Evolutionary conservation across 2,797 vertebrate genomes (phyloP).

Genomic region (Merluccius polli): DNA sequence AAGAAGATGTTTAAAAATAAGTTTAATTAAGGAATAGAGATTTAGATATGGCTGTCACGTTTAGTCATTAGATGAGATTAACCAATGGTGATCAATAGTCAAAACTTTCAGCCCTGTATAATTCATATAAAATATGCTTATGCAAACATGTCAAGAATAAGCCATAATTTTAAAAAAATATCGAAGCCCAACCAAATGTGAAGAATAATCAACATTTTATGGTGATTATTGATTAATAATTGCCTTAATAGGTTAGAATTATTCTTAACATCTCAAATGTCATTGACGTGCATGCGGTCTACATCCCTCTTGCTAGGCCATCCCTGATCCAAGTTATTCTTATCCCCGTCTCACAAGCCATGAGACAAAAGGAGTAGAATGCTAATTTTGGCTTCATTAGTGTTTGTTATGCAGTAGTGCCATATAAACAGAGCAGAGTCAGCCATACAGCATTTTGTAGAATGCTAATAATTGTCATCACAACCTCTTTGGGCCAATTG

Average conservation of each 20-base stretch:
- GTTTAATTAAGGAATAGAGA: background rate
- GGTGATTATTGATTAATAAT: background rate
- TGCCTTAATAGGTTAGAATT: background rate
- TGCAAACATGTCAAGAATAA: background rate
- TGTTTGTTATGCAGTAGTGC: conserved; percentile 23
- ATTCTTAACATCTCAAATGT: background rate
- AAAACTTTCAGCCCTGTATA: background rate
- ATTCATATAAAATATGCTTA: background rate
- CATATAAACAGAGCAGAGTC: conserved; percentile 32
- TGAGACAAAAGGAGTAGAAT: conserved; percentile 25
- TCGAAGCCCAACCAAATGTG: background rate
- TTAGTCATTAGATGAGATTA: background rate
- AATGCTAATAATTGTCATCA: conserved; percentile 1
- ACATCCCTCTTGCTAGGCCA: conserved; percentile 10
- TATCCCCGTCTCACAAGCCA: conserved; percentile 13
- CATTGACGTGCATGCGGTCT: conserved; percentile 12
- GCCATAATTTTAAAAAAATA: background rate
- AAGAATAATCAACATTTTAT: background rate
- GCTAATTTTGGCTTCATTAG: conserved; percentile 34
- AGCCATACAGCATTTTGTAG: conserved; percentile 1
- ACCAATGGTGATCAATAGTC: background rate
- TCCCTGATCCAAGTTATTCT: conserved; percentile 27
- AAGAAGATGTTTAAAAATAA: conserved; percentile 1
- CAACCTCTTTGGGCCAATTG: background rate
- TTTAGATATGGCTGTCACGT: background rate